A percentile compares a stretch with the other conserved stretches of the same genome.
These are phyloP conservation scores for Sisor rabdophorus DNA, from an alignment of 2,113 vertebrate species.

Conservation along the genomic window DNA sequence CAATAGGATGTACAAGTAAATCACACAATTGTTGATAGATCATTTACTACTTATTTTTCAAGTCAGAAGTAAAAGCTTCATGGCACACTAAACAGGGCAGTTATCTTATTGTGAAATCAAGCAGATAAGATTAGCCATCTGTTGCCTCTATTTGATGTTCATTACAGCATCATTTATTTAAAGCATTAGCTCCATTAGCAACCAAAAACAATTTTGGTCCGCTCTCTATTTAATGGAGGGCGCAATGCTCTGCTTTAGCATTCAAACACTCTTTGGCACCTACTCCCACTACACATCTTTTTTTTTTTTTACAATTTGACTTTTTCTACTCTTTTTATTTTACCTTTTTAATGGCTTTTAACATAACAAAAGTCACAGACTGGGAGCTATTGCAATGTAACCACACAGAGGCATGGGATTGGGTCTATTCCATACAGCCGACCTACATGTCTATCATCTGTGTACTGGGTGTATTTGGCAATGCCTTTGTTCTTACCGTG, in stretches of 20 bases:
- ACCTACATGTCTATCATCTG: constrained; percentile 79
- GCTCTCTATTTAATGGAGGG: constrained; percentile 14
- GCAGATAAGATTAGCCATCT: constrained; percentile 37
- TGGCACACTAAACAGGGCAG: not conserved
- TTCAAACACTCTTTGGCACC: constrained; percentile 7
- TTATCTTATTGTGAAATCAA: constrained; percentile 31
- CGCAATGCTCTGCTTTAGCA: not conserved
- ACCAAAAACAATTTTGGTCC: constrained; percentile 12
- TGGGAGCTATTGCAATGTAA: constrained; percentile 26
- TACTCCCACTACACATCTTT: not conserved
- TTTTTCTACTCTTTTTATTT: constrained; percentile 11
- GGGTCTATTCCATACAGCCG: constrained; percentile 71
- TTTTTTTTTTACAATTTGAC: not conserved
- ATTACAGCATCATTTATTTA: constrained; percentile 27
- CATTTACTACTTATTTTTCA: constrained; percentile 1
- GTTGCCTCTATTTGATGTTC: constrained; percentile 32
- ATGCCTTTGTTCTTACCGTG: constrained; percentile 80
- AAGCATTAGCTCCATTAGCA: constrained; percentile 31
- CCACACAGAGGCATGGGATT: constrained; percentile 55
- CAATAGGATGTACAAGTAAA: not conserved
- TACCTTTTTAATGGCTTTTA: constrained; percentile 28
- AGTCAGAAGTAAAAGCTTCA: not conserved
- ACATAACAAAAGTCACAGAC: constrained; percentile 17
- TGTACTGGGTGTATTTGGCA: constrained; percentile 75
- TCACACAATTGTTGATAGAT: constrained; percentile 6